Evolutionary conservation across 1,140 invertebrate genomes (phyloP).

Genomic region (Zaprionus capensis): DNA sequence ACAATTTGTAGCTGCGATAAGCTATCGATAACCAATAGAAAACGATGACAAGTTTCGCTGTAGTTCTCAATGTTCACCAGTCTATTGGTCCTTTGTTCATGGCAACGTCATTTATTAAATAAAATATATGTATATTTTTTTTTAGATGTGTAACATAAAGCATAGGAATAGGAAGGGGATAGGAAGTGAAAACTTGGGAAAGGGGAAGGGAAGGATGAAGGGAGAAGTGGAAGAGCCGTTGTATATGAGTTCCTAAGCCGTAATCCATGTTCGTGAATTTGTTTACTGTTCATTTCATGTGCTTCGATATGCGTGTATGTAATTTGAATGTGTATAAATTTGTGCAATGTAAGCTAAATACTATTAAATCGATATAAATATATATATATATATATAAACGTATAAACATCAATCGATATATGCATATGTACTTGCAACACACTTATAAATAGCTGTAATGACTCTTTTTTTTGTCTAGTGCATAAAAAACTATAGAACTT

Average conservation of each 20-base stretch:
- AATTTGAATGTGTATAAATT: constrained; percentile 79
- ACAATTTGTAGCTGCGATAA: constrained; percentile 9
- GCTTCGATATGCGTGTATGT: constrained; percentile 75
- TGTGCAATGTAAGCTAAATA: constrained; percentile 65
- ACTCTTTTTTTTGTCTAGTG: constrained; percentile 65
- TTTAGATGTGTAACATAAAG: constrained; percentile 36
- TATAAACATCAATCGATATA: constrained; percentile 18
- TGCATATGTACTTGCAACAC: constrained; percentile 31
- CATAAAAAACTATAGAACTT: constrained; percentile 51
- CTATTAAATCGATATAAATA: constrained; percentile 39
- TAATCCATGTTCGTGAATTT: constrained; percentile 83
- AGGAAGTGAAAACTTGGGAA: constrained; percentile 12
- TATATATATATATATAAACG: constrained; percentile 41
- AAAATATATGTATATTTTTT: neutral
- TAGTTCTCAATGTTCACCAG: constrained; percentile 45
- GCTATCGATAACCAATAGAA: constrained; percentile 18
- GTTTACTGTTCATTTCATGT: constrained; percentile 81
- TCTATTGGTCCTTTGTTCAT: constrained; percentile 10
- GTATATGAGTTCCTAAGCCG: constrained; percentile 80
- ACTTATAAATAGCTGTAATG: constrained; percentile 65
- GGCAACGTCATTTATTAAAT: neutral
- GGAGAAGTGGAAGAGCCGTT: constrained; percentile 59
- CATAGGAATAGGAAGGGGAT: neutral
- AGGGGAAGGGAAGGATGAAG: neutral
- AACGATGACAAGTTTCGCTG: constrained; percentile 26